A percentile compares a stretch with the other conserved stretches of the same genome.
Evolutionary conservation across 1,140 invertebrate genomes (phyloP).

Genomic region (Magallana gigas): DNA sequence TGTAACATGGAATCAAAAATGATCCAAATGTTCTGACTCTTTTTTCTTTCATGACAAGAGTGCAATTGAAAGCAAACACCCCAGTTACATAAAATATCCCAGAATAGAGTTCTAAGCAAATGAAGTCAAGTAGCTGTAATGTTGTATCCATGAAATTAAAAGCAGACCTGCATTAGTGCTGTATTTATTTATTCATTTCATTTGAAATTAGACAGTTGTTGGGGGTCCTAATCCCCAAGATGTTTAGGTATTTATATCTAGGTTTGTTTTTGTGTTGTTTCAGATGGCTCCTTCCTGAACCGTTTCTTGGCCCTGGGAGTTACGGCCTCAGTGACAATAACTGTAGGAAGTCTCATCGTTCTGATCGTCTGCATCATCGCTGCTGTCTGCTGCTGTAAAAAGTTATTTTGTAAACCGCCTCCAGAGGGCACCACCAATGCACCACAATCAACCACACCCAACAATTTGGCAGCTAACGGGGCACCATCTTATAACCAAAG

Average conservation of each 20-base stretch:
- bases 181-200: slow-evolving; percentile 23
- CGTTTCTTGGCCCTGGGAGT: slow-evolving; percentile 71
- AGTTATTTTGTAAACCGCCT: slow-evolving; percentile 65
- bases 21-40: too few relatives aligned
- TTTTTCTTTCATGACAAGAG: neutral
- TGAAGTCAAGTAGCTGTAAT: neutral
- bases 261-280: slow-evolving; percentile 49
- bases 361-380: slow-evolving; percentile 69
- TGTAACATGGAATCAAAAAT: too few relatives aligned
- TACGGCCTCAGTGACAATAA: slow-evolving; percentile 73
- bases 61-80: neutral
- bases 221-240: slow-evolving; percentile 5
- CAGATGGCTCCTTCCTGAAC: slow-evolving; percentile 68
- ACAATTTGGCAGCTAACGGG: slow-evolving; percentile 63
- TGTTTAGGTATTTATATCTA: slow-evolving; percentile 13
- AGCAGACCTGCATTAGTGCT: neutral
- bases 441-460: slow-evolving; percentile 60
- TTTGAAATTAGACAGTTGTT: slow-evolving; percentile 14
- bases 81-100: neutral
- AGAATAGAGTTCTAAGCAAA: neutral
- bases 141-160: slow-evolving; percentile 2
- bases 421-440: slow-evolving; percentile 57
- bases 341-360: slow-evolving; percentile 73
- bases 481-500: slow-evolving; percentile 44
- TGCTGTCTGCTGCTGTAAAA: slow-evolving; percentile 69